Evolutionary conservation across 1,140 invertebrate species (phyloP).

Genomic region (Panagrolaimus sp.): DNA sequence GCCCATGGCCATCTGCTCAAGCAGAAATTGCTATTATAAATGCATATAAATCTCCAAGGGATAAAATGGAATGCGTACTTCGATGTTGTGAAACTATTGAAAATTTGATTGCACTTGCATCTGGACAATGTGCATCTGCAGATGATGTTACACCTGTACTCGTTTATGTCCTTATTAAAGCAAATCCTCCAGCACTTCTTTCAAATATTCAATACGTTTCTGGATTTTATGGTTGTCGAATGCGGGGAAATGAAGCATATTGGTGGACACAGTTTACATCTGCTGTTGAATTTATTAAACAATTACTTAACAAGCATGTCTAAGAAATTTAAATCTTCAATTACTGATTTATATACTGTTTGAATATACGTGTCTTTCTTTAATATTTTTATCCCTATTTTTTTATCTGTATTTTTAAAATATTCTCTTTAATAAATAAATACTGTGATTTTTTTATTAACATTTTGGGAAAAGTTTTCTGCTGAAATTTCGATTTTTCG

Average conservation of each 20-base stretch:
- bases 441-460: too few species aligned
- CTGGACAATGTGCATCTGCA: constrained; percentile 83
- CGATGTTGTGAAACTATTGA: constrained; percentile 81
- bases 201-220: constrained; percentile 93
- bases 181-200: constrained; percentile 85
- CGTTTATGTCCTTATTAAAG: constrained; percentile 79
- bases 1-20: constrained; percentile 94
- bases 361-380: too few species aligned
- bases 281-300: constrained; percentile 90
- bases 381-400: too few species aligned
- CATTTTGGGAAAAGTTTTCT: too few species aligned
- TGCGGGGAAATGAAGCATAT: constrained; percentile 86
- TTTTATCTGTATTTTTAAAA: too few species aligned
- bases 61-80: constrained; percentile 82
- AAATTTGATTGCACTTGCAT: constrained; percentile 65
- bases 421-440: too few species aligned
- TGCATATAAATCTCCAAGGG: constrained; percentile 84
- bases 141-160: constrained; percentile 94
- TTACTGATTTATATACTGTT: too few species aligned
- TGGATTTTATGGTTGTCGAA: constrained; percentile 76
- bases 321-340: too few species aligned
- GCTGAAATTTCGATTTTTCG: too few species aligned
- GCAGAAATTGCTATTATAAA: constrained; percentile 82
- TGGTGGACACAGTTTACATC: constrained; percentile 98
- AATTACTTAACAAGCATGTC: constrained; percentile 33